These are phyloP conservation scores for Ganaspis sp. DNA, from an alignment of 1,140 invertebrate species.

Conservation along the genomic window DNA sequence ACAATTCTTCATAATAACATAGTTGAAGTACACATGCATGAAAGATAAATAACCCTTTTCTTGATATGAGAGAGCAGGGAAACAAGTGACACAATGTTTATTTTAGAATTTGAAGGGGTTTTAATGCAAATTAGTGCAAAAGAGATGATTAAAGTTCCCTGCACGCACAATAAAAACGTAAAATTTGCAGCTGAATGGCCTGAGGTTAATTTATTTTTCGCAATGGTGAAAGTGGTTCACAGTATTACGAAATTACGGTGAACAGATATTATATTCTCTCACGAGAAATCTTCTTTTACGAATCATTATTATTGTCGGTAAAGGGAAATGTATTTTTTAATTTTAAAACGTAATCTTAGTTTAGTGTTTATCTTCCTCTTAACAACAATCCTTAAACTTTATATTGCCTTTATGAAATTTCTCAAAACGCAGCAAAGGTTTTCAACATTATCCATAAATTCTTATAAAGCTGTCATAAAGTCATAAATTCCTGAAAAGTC, in stretches of 20 bases:
- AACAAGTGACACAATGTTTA: not conserved
- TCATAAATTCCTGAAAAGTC: no score
- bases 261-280: conserved; percentile 16
- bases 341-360: not conserved
- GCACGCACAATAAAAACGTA: not conserved
- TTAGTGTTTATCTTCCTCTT: no score
- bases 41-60: not conserved
- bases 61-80: not conserved
- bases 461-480: no score
- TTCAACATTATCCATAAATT: no score
- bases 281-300: conserved; percentile 9
- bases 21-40: no score
- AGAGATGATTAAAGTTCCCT: not conserved
- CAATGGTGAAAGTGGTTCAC: conserved; percentile 28
- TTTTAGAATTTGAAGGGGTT: not conserved
- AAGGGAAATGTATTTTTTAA: not conserved
- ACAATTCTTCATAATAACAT: no score
- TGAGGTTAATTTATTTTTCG: conserved; percentile 31
- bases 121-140: not conserved
- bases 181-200: not conserved
- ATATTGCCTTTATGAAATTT: no score
- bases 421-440: no score
- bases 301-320: not conserved
- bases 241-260: conserved; percentile 18
- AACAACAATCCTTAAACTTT: no score